These are phyloP conservation scores for Coecobrya sp. DNA, from an alignment of 2,888 invertebrate species.

Conservation along the genomic window DNA sequence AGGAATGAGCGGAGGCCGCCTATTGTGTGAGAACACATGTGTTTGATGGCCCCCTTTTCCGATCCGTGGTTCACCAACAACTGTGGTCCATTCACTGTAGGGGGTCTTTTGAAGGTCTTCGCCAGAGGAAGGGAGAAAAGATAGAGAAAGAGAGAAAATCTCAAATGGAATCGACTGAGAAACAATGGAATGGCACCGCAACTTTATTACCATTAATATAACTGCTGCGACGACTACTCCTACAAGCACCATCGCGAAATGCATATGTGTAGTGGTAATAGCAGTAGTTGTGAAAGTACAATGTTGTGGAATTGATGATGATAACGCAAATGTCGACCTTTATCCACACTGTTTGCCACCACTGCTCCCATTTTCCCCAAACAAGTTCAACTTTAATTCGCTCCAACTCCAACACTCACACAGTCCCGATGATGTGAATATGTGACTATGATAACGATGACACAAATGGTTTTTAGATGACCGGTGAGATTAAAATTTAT, in stretches of 20 bases:
- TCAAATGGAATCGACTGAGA: conserved; percentile 35
- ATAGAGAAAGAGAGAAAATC: conserved; percentile 22
- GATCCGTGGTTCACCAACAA: conserved; percentile 77
- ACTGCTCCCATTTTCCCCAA: conserved; percentile 30
- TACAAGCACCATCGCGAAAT: not conserved
- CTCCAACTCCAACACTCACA: conserved; percentile 22
- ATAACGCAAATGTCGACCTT: conserved; percentile 43
- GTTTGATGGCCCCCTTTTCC: conserved; percentile 75
- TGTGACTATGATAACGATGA: conserved; percentile 47
- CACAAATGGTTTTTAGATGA: conserved; percentile 71
- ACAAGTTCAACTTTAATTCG: conserved; percentile 54
- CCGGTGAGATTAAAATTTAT: conserved; percentile 78
- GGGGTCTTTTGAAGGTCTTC: conserved; percentile 64
- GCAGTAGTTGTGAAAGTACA: not conserved
- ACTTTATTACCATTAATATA: conserved; percentile 59
- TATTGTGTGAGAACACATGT: conserved; percentile 76
- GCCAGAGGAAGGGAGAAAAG: conserved; percentile 6
- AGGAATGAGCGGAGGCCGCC: conserved; percentile 57
- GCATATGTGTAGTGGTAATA: not conserved
- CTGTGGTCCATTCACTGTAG: conserved; percentile 62
- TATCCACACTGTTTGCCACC: not conserved
- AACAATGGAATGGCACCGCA: conserved; percentile 34
- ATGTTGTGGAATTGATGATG: conserved; percentile 1
- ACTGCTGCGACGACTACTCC: not conserved
- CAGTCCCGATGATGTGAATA: conserved; percentile 26